phyloP scores from a whole-genome alignment of 2,888 invertebrate species.

The Ochropleura plecta region DNA sequence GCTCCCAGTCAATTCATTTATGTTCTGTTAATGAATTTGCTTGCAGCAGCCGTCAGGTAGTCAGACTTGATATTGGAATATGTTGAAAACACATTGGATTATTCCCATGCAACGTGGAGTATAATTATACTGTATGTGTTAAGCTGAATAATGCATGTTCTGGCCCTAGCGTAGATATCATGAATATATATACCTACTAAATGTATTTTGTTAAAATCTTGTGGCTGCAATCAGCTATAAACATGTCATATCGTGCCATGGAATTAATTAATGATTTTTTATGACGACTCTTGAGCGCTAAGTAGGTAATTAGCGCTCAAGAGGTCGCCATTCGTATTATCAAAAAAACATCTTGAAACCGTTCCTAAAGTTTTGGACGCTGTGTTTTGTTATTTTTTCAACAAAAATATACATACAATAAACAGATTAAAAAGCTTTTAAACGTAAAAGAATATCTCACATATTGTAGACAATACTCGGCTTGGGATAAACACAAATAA shows the following conservation, averaged over 20 bases:
- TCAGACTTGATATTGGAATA: constrained; percentile 33
- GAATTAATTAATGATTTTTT: no score
- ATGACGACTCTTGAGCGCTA: not conserved
- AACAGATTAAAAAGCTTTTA: not conserved
- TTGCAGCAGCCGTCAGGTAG: constrained; percentile 37
- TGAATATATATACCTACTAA: constrained; percentile 41
- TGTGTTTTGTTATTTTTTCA: not conserved
- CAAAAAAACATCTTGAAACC: constrained; percentile 12
- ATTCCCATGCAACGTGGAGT: constrained; percentile 35
- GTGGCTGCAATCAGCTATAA: constrained; percentile 4
- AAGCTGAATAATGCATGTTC: constrained; percentile 50
- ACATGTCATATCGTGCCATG: not conserved
- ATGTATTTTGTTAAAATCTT: constrained; percentile 25
- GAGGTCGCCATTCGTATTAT: constrained; percentile 10
- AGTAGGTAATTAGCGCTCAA: constrained; percentile 17
- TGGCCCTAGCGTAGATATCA: constrained; percentile 8
- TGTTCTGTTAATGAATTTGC: constrained; percentile 37
- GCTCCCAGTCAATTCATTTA: constrained; percentile 32
- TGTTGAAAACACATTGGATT: constrained; percentile 40
- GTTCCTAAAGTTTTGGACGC: not conserved
- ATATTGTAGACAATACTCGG: not conserved
- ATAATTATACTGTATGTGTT: constrained; percentile 21
- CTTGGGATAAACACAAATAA: not conserved
- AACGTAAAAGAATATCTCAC: not conserved
- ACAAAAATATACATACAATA: not conserved